Base-by-base conservation (phyloP, 2,113 vertebrate species). In the Hemibates koningsi region DNA sequence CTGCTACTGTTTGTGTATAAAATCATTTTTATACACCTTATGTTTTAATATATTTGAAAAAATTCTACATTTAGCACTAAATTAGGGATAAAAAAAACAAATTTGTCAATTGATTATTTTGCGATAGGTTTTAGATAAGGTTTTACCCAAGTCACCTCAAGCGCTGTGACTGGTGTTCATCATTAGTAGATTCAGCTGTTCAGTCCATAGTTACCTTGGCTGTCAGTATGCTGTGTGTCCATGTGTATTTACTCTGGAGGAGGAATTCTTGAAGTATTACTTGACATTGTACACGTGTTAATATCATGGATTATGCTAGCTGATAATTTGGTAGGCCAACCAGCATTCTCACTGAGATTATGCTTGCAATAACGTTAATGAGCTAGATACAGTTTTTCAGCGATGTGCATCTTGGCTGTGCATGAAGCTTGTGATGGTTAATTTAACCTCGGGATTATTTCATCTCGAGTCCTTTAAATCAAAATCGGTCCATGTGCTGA, bases 81-180 rank as follows among this genome's bases (percentile, higher is more conserved):
- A 63, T 11, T 11, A 34, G 59, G 0, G 0, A 11, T 63, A 3
- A 36, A 63, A 29, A 34, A 11, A 3, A 0, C 27, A 1, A 3
- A 63, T 63, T 63, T 19, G 16, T 63, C 29, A 63, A 4, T 4
- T 34, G 29, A 19, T 63, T 34, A 63, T 19, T 63, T 4, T 34
- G 29, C 16, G 4, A 19, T 19, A 34, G 56, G 27, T 29, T 59
- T 59, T 9, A 13, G 21, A 56, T 56, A 56, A 56, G 53, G 21
- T 56, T 56, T 59, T 59, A 59, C 13, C 56, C 11, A 29, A 59
- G 27, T 29, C 56, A 59, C 27, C 56, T 16, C 4, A 59, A 16
- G 27, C 1, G 0, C 56, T 5, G 13, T 59, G 5, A 59, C 56
- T 0, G 24, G 56, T 59, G 56, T 9, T 59, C 56, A 29, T 59